Conservation (phyloP, 2,113 vertebrate genomes). For the Takifugu bimaculatus region DNA sequence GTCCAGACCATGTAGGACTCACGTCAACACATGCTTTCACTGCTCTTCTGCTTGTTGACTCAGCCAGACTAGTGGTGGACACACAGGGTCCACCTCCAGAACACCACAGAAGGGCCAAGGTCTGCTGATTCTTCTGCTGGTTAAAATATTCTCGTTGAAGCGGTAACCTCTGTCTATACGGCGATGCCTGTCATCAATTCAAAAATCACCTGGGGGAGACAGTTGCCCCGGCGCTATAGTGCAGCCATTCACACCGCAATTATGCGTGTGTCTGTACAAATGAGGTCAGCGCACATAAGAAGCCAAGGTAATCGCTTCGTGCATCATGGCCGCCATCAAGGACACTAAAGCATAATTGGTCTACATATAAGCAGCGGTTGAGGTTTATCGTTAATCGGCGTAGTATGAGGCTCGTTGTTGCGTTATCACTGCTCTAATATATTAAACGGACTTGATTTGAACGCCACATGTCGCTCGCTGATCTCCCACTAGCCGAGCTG, state of each 20-base stretch:
- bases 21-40: too few relatives aligned
- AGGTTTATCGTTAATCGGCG: slow-evolving; percentile 54
- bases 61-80: too few relatives aligned
- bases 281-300: slow-evolving; percentile 65
- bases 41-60: too few relatives aligned
- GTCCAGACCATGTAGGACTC: too few relatives aligned
- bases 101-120: too few relatives aligned
- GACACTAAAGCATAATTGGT: slow-evolving; percentile 65
- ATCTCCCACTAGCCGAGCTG: slow-evolving; percentile 35
- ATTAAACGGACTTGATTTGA: slow-evolving; percentile 55
- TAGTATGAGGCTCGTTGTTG: slow-evolving; percentile 48
- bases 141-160: slow-evolving; percentile 35
- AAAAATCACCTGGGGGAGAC: slow-evolving; percentile 51
- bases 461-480: slow-evolving; percentile 38
- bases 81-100: too few relatives aligned
- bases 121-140: slow-evolving; percentile 22
- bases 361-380: slow-evolving; percentile 53
- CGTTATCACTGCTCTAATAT: slow-evolving; percentile 59
- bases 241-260: slow-evolving; percentile 56
- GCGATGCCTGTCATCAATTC: slow-evolving; percentile 61
- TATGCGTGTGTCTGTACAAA: slow-evolving; percentile 63
- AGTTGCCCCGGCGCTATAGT: slow-evolving; percentile 37
- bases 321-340: slow-evolving; percentile 62
- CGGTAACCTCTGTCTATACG: slow-evolving; percentile 19
- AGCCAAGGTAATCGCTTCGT: slow-evolving; percentile 61